These are phyloP conservation scores for Bufo bufo DNA, from an alignment of 2,113 vertebrate species.

Conservation along the genomic window DNA sequence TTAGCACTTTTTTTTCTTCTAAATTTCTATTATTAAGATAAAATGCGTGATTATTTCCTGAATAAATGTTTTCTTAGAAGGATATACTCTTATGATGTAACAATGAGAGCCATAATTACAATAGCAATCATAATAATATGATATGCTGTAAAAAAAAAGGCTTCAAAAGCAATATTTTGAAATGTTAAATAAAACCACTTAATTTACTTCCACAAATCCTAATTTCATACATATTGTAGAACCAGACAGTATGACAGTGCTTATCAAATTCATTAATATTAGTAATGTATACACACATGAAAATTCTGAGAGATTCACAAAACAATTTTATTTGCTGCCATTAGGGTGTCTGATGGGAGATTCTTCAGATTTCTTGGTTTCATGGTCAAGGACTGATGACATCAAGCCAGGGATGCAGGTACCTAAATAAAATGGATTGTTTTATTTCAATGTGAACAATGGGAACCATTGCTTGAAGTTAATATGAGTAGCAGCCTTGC, in stretches of 20 bases:
- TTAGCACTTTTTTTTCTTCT: not conserved
- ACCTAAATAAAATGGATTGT: conserved; percentile 22
- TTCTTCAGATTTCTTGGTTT: conserved; percentile 61
- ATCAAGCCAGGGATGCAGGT: conserved; percentile 59
- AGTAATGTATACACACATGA: not conserved
- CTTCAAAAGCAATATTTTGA: no score
- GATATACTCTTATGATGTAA: no score
- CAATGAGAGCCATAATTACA: no score
- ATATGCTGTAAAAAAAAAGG: not conserved
- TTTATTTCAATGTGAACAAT: not conserved
- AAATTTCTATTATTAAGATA: not conserved
- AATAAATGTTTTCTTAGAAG: no score
- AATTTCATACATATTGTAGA: not conserved
- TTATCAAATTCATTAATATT: not conserved
- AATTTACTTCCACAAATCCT: not conserved
- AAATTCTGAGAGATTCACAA: conserved; percentile 33
- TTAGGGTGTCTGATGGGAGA: conserved; percentile 45
- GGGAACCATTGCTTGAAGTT: not conserved
- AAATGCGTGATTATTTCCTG: no score
- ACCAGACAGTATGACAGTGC: not conserved
- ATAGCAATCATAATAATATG: no score
- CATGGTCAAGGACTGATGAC: conserved; percentile 37
- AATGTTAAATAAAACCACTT: no score
- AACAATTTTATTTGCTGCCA: conserved; percentile 48
- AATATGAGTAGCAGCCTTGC: no score